Evolutionary conservation across 1,140 invertebrate genomes (phyloP).

Genomic region (Lordiphosa collinella): DNA sequence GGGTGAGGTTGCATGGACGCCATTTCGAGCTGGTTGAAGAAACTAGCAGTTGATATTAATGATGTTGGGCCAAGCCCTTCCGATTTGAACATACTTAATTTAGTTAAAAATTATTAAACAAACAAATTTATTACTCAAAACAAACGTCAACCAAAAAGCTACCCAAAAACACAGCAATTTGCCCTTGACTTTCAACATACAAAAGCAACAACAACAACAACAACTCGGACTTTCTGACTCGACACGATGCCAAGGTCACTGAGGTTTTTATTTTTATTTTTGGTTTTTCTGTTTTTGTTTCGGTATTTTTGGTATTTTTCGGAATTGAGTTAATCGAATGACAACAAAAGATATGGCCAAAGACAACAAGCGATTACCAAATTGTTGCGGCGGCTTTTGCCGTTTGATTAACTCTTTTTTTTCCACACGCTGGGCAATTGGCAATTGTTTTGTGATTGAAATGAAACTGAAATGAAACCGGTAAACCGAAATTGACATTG

Average conservation of each 20-base stretch:
- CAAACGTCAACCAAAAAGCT: not conserved
- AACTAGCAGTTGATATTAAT: no score
- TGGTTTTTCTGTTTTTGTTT: not conserved
- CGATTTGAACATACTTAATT: no score
- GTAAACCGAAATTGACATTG: slow-evolving; percentile 11
- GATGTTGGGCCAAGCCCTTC: no score
- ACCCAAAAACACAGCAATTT: slow-evolving; percentile 1
- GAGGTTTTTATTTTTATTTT: not conserved
- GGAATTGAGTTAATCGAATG: not conserved
- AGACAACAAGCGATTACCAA: slow-evolving; percentile 9
- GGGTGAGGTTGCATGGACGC: no score
- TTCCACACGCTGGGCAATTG: not conserved
- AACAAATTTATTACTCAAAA: not conserved
- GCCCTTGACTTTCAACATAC: slow-evolving; percentile 12
- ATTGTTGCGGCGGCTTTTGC: not conserved
- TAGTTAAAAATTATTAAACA: not conserved
- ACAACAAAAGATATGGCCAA: slow-evolving; percentile 10
- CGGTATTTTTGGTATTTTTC: slow-evolving; percentile 1
- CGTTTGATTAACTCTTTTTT: not conserved
- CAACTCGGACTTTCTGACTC: slow-evolving; percentile 7
- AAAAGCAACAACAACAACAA: not conserved
- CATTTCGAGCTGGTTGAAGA: no score
- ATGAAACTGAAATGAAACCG: slow-evolving; percentile 10
- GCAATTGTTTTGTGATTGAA: slow-evolving; percentile 5
- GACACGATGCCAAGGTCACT: slow-evolving; percentile 10